Conservation (phyloP, 2,888 invertebrate species). For the Auanema freiburgensis region DNA sequence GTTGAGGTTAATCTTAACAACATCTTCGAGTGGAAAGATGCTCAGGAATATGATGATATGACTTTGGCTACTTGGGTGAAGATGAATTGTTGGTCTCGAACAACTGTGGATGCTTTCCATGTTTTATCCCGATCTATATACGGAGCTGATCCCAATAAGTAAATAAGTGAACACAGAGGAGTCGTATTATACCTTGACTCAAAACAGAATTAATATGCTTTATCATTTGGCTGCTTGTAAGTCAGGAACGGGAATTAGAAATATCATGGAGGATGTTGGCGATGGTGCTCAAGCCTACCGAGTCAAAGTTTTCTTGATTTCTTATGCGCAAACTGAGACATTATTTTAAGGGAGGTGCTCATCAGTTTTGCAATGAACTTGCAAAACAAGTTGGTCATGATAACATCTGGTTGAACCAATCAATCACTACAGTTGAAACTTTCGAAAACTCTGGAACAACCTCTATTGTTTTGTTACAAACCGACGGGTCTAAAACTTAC, state of each 20-base stretch:
- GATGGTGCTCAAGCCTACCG: constrained; percentile 30
- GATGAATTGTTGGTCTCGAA: constrained; percentile 27
- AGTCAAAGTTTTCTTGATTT: constrained; percentile 5
- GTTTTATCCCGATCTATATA: constrained; percentile 24
- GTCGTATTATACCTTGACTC: not conserved
- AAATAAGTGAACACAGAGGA: not conserved
- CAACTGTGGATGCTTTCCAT: constrained; percentile 26
- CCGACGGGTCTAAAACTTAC: not conserved
- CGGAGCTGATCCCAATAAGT: constrained; percentile 29
- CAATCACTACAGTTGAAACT: constrained; percentile 2
- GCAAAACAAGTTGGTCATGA: constrained; percentile 3
- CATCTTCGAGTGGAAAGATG: constrained; percentile 23
- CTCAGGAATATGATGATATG: constrained; percentile 22
- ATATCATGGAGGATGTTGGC: constrained; percentile 21
- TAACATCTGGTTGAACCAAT: constrained; percentile 3
- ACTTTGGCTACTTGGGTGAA: constrained; percentile 29
- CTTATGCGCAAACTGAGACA: not conserved
- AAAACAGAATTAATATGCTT: constrained; percentile 31
- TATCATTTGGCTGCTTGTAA: constrained; percentile 25
- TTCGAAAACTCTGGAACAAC: constrained; percentile 9
- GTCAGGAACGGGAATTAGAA: constrained; percentile 24
- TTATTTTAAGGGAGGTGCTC: constrained; percentile 17
- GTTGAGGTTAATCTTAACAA: constrained; percentile 19
- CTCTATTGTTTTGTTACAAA: not conserved
- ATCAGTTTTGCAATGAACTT: constrained; percentile 9